Percentiles rank a stretch among this genome's conserved stretches.
These are phyloP conservation scores for Tetragonula carbonaria DNA, from an alignment of 2,888 invertebrate species.

Conservation along the genomic window DNA sequence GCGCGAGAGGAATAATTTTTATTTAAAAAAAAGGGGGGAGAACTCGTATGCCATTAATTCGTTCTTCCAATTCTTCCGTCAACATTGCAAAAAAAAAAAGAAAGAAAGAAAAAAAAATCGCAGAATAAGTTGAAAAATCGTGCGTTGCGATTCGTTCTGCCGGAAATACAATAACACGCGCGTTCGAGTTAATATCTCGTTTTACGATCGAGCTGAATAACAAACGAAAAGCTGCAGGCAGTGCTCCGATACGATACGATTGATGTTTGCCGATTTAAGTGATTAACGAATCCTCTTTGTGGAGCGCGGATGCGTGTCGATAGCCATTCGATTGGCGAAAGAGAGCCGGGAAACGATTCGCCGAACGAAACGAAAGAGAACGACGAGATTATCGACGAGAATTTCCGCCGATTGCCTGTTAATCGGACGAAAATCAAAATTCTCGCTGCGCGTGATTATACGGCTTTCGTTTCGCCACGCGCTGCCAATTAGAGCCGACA, in stretches of 20 bases:
- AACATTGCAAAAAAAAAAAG: not conserved
- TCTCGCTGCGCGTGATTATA: not conserved
- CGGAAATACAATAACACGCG: not conserved
- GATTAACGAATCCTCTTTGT: not conserved
- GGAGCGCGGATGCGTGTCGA: not conserved
- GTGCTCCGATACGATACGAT: not conserved
- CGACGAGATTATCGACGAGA: not conserved
- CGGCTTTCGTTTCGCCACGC: not conserved
- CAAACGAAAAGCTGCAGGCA: not conserved
- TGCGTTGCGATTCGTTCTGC: not conserved
- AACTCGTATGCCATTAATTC: not conserved
- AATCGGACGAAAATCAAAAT: slow-evolving; percentile 18
- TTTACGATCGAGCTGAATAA: not conserved
- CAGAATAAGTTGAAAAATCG: not conserved
- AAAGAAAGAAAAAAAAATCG: not conserved
- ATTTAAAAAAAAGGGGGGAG: too few species aligned
- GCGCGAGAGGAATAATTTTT: too few species aligned
- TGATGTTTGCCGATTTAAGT: not conserved
- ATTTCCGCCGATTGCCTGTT: not conserved
- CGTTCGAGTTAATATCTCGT: not conserved
- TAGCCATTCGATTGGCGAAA: not conserved
- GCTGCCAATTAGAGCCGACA: slow-evolving; percentile 12
- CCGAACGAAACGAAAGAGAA: not conserved
- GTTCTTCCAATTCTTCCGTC: not conserved
- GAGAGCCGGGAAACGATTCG: not conserved